Percentiles rank a stretch among this genome's conserved stretches.
phyloP scores from a whole-genome alignment of 2,888 invertebrate genomes.

The Cataglyphis altisquamis region DNA sequence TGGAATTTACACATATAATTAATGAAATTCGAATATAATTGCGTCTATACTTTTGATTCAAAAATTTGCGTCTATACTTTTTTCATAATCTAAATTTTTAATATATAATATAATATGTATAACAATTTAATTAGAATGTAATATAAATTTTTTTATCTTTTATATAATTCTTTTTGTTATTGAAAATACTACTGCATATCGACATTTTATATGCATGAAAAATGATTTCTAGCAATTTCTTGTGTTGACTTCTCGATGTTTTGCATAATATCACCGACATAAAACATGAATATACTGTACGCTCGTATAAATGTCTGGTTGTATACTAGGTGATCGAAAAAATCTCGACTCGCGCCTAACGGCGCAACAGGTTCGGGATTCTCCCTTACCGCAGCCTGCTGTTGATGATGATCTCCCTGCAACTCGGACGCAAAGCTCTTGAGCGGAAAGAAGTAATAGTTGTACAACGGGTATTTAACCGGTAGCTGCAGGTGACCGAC shows the following conservation, averaged over 20 bases:
- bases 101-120: too few relatives aligned
- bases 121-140: not conserved
- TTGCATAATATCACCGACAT: not conserved
- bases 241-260: not conserved
- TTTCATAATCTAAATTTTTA: not conserved
- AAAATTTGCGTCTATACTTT: not conserved
- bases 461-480: constrained; percentile 76
- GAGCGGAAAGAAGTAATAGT: constrained; percentile 88
- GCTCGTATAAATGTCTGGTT: not conserved
- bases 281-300: not conserved
- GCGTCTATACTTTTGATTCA: too few relatives aligned
- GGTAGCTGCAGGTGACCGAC: constrained; percentile 69
- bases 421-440: constrained; percentile 86
- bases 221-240: not conserved
- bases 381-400: constrained; percentile 74
- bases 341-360: constrained; percentile 4
- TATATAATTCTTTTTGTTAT: not conserved
- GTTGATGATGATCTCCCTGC: constrained; percentile 70
- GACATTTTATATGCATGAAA: not conserved
- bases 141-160: not conserved
- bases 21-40: not conserved
- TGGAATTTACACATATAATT: not conserved
- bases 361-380: constrained; percentile 25
- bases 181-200: not conserved
- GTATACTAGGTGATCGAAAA: not conserved